Conservation (phyloP, 2,888 invertebrate genomes). For the Panopea generosa region DNA sequence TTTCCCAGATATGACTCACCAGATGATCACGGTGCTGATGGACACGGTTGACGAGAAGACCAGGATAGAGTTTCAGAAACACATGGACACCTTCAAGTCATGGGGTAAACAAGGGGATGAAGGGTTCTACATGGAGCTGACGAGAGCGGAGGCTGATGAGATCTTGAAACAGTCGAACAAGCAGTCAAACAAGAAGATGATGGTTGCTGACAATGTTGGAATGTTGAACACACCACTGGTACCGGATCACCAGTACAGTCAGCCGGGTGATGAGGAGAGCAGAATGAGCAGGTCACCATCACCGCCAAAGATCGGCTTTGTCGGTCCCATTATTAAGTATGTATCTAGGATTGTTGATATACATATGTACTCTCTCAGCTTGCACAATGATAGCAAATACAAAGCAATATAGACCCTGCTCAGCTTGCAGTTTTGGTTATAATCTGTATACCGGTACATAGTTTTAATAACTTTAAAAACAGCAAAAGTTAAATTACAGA, state of each 20-base stretch:
- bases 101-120: constrained; percentile 58
- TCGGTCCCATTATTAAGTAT: constrained; percentile 74
- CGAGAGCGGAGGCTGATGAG: constrained; percentile 50
- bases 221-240: neutral
- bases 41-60: constrained; percentile 37
- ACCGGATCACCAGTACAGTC: constrained; percentile 40
- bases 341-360: too few relatives aligned
- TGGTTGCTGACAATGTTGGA: constrained; percentile 1
- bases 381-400: neutral
- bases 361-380: neutral
- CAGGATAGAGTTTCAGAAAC: constrained; percentile 43
- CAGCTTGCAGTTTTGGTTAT: too few relatives aligned
- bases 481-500: too few relatives aligned
- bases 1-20: constrained; percentile 73
- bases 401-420: too few relatives aligned
- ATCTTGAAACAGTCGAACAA: constrained; percentile 41
- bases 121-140: constrained; percentile 59
- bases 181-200: constrained; percentile 16
- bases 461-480: too few relatives aligned
- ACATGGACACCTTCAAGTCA: constrained; percentile 57
- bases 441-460: too few relatives aligned
- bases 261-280: constrained; percentile 32
- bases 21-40: constrained; percentile 72
- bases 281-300: constrained; percentile 61
- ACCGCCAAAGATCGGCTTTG: constrained; percentile 75